Conservation (phyloP, 2,113 vertebrate genomes). For the Sitta europaea region DNA sequence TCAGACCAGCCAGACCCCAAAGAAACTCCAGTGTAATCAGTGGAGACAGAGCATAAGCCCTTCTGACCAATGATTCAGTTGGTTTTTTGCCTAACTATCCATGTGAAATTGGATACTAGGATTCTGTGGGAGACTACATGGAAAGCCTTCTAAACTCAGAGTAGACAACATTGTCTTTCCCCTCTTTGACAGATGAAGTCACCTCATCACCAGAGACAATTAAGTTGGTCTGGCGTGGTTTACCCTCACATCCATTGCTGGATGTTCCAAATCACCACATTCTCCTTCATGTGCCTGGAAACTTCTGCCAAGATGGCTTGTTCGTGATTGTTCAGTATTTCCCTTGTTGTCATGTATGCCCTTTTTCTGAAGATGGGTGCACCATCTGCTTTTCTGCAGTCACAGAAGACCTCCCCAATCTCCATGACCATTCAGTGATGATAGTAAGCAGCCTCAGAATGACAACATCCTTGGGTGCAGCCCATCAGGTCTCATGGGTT, state of each 20-base stretch:
- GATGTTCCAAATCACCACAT: background rate
- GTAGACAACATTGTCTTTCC: background rate
- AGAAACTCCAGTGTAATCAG: background rate
- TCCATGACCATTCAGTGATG: background rate
- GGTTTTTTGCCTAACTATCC: background rate
- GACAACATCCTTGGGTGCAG: background rate
- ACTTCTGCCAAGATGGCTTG: background rate
- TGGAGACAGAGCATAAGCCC: background rate
- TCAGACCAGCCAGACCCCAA: background rate
- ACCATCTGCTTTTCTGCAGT: background rate
- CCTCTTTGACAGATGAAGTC: background rate
- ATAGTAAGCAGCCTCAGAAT: background rate
- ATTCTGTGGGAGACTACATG: background rate
- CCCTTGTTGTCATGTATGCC: background rate
- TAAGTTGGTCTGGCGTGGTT: background rate
- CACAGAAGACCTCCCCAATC: background rate
- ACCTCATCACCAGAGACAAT: background rate
- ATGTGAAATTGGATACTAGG: background rate
- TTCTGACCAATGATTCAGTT: background rate
- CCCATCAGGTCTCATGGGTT: background rate
- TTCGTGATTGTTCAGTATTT: background rate
- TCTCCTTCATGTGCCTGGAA: background rate
- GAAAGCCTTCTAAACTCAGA: background rate
- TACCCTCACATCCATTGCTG: background rate
- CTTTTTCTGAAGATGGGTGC: background rate